A percentile compares a stretch with the other conserved stretches of the same genome.
Evolutionary conservation across 2,797 vertebrate genomes (phyloP).

Genomic region (Prunella strophiata): DNA sequence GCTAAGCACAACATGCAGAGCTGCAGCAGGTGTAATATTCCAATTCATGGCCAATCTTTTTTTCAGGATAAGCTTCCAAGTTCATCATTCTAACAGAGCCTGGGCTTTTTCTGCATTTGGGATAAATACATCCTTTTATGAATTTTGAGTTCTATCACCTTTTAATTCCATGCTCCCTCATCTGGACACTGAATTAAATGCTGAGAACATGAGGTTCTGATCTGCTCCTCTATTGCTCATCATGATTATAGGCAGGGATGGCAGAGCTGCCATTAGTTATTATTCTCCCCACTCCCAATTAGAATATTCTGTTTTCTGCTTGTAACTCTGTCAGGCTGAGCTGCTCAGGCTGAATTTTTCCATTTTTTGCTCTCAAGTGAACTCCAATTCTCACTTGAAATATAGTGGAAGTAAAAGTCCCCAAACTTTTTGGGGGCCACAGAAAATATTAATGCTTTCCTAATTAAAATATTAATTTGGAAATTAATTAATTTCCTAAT

Average conservation of each 20-base stretch:
- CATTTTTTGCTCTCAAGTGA: background rate
- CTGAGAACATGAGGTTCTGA: background rate
- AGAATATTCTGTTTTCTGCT: constrained; percentile 9
- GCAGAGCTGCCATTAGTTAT: constrained; percentile 7
- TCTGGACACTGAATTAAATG: background rate
- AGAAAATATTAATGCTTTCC: background rate
- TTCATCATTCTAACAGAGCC: background rate
- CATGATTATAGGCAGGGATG: background rate
- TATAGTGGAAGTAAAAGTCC: background rate
- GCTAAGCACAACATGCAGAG: background rate
- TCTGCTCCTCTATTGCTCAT: background rate
- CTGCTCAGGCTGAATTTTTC: background rate
- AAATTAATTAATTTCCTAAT: background rate
- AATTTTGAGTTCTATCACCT: background rate
- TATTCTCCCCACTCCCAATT: background rate
- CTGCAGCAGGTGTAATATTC: background rate
- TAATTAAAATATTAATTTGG: background rate
- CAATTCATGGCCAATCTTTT: background rate
- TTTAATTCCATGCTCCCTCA: background rate
- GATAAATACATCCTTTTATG: background rate
- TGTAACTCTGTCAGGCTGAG: background rate
- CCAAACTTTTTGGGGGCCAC: background rate
- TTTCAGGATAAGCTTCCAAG: background rate
- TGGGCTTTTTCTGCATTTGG: background rate
- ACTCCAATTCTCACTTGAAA: background rate